Conservation (phyloP, 2,888 invertebrate species). For the Alloscopus bannaensis region DNA sequence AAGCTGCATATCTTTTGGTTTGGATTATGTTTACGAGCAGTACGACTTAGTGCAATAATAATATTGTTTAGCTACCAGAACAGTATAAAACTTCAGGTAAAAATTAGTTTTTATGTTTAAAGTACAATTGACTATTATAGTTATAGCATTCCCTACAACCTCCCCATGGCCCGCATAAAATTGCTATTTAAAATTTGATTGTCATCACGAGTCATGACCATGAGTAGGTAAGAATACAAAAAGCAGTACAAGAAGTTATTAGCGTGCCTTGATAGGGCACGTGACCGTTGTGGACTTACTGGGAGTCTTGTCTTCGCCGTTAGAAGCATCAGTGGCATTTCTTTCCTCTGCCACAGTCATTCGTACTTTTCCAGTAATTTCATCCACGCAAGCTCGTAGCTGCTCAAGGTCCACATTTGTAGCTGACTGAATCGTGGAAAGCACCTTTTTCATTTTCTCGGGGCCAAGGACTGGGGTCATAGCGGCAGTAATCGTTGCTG, state of each 20-base stretch:
- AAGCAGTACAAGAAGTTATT: not conserved
- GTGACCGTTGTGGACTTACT: conserved; percentile 9
- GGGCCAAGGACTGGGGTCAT: conserved; percentile 14
- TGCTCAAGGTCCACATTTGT: conserved; percentile 27
- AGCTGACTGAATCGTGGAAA: conserved; percentile 29
- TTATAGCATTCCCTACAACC: too few species aligned
- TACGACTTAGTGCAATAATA: too few species aligned
- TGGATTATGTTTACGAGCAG: too few species aligned
- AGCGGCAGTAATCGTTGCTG: conserved; percentile 91
- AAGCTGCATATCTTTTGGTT: too few species aligned
- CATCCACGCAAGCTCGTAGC: conserved; percentile 20
- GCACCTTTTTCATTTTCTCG: conserved; percentile 26
- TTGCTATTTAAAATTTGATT: conserved; percentile 7
- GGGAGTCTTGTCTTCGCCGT: not conserved
- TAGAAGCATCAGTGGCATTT: not conserved
- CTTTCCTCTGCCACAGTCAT: conserved; percentile 15
- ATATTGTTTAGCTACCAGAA: too few species aligned
- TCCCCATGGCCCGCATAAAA: not conserved
- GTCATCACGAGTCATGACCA: not conserved
- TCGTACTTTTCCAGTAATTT: conserved; percentile 29
- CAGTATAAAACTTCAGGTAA: too few species aligned
- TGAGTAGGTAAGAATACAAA: not conserved
- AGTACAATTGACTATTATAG: not conserved
- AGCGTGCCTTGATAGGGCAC: conserved; percentile 39
- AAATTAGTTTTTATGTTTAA: too few species aligned